These are phyloP conservation scores for Liopterus haemorrhoidalis DNA, from an alignment of 2,888 invertebrate species.

Conservation along the genomic window DNA sequence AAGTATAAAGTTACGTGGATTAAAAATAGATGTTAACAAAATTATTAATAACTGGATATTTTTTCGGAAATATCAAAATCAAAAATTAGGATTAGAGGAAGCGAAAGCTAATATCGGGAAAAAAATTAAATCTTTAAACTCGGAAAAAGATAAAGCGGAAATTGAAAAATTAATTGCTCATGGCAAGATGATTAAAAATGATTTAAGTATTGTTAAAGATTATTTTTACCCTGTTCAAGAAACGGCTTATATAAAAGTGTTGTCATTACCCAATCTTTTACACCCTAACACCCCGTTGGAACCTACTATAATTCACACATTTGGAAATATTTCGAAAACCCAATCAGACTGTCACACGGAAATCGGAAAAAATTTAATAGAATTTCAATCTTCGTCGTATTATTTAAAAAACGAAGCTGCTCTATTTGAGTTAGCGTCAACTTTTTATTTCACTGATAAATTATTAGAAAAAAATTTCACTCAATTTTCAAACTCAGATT, in stretches of 20 bases:
- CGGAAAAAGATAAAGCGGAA: slow-evolving; percentile 38
- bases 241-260: slow-evolving; percentile 55
- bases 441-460: slow-evolving; percentile 50
- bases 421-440: slow-evolving; percentile 59
- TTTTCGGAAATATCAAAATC: slow-evolving; percentile 52
- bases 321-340: slow-evolving; percentile 37
- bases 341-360: slow-evolving; percentile 50
- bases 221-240: slow-evolving; percentile 69
- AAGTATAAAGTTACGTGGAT: slow-evolving; percentile 53
- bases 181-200: slow-evolving; percentile 43
- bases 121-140: slow-evolving; percentile 48
- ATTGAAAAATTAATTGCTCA: slow-evolving; percentile 53
- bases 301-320: slow-evolving; percentile 37
- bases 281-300: slow-evolving; percentile 58
- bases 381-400: slow-evolving; percentile 57
- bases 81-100: slow-evolving; percentile 50
- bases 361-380: slow-evolving; percentile 50
- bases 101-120: slow-evolving; percentile 49
- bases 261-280: slow-evolving; percentile 65
- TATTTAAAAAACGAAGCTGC: slow-evolving; percentile 65
- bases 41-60: slow-evolving; percentile 57
- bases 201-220: slow-evolving; percentile 58
- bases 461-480: slow-evolving; percentile 51
- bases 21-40: slow-evolving; percentile 51
- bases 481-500: slow-evolving; percentile 71